Evolutionary conservation across 2,797 vertebrate genomes (phyloP).

Genomic region (Allobates femoralis): DNA sequence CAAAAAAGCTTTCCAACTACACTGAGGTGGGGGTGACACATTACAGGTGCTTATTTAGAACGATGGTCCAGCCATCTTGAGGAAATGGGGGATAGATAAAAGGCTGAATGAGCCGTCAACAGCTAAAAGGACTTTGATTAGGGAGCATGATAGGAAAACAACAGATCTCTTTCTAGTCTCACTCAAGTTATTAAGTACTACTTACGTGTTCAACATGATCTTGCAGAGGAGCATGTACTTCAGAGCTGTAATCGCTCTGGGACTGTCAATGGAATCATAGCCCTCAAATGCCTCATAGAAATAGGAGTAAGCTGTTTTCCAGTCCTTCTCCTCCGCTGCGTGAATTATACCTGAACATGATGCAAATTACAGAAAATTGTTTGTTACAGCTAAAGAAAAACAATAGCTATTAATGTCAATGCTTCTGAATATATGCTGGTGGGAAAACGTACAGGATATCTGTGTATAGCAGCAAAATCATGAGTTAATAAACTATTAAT

Average conservation of each 20-base stretch:
- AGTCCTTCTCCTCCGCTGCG: constrained; percentile 97
- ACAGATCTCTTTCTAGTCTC: no score
- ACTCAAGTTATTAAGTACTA: background rate
- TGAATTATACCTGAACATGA: constrained; percentile 90
- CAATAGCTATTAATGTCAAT: background rate
- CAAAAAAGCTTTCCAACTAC: no score
- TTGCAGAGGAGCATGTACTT: constrained; percentile 99
- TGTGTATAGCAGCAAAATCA: background rate
- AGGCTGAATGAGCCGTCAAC: no score
- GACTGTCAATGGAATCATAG: constrained; percentile 95
- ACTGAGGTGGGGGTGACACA: no score
- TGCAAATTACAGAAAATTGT: background rate
- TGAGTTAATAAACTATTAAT: no score
- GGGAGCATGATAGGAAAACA: no score
- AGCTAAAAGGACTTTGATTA: no score
- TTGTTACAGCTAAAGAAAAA: background rate
- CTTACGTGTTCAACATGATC: constrained; percentile 89
- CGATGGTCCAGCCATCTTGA: no score
- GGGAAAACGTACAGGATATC: no score
- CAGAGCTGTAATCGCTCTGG: constrained; percentile 92
- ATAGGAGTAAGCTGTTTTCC: constrained; percentile 98
- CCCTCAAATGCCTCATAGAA: constrained; percentile 99
- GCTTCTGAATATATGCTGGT: background rate
- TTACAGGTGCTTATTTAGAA: no score
- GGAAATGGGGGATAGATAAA: no score